These are phyloP conservation scores for Thelaira solivaga DNA, from an alignment of 2,888 invertebrate species.

Conservation along the genomic window DNA sequence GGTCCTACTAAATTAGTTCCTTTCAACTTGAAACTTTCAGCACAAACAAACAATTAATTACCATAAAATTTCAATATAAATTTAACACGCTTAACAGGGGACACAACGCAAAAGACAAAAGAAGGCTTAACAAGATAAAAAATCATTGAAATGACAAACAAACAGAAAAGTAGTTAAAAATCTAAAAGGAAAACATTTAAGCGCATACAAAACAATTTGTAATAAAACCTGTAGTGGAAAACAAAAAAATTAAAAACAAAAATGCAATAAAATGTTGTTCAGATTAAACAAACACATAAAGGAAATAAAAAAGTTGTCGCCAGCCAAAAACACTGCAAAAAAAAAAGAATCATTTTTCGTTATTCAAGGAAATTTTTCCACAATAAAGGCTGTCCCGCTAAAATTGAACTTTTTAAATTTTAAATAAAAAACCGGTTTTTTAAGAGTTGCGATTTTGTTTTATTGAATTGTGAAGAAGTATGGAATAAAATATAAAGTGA, in stretches of 20 bases:
- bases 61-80: slow-evolving; percentile 54
- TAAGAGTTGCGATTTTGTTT: no score
- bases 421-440: no score
- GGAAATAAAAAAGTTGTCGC: slow-evolving; percentile 32
- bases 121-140: slow-evolving; percentile 49
- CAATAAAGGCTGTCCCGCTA: no score
- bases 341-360: no score
- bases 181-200: slow-evolving; percentile 59
- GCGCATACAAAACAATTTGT: slow-evolving; percentile 65
- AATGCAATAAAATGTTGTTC: neutral
- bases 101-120: slow-evolving; percentile 37
- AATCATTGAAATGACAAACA: slow-evolving; percentile 34
- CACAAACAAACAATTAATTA: slow-evolving; percentile 35
- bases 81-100: slow-evolving; percentile 36
- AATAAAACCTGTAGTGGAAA: slow-evolving; percentile 52
- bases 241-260: no score
- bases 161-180: slow-evolving; percentile 49
- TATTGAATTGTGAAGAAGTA: no score
- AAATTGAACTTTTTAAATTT: no score
- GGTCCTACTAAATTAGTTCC: neutral
- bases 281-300: neutral
- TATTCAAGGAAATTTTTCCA: no score
- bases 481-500: no score
- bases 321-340: slow-evolving; percentile 22
- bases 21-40: neutral